phyloP scores from a whole-genome alignment of 2,113 vertebrate genomes.

The Chauna torquata region DNA sequence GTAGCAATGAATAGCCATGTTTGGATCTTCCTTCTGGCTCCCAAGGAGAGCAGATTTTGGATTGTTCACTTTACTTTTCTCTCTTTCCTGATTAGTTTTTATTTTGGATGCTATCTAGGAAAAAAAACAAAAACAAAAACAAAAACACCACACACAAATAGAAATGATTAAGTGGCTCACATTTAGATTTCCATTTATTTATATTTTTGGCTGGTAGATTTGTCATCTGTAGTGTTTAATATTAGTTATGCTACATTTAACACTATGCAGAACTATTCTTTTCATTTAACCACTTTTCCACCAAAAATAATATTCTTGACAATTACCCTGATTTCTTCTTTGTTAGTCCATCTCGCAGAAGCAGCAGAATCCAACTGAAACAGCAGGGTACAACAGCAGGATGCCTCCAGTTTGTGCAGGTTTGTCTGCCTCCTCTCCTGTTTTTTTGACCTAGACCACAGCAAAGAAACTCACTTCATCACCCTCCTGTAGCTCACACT shows the following conservation, averaged over 20 bases:
- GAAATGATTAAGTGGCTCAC: not conserved
- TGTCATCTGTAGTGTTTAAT: not conserved
- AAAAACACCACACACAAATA: not conserved
- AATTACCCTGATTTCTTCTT: constrained; percentile 8
- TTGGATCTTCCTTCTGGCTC: not conserved
- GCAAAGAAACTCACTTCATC: not conserved
- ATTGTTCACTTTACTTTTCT: not conserved
- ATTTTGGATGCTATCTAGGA: not conserved
- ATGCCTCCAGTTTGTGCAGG: not conserved
- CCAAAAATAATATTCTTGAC: not conserved
- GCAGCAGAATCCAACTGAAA: not conserved
- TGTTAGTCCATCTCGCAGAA: not conserved
- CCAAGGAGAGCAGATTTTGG: not conserved
- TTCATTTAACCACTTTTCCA: not conserved
- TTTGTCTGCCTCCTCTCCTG: not conserved
- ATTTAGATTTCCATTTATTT: not conserved
- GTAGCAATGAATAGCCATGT: not conserved
- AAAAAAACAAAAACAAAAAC: not conserved
- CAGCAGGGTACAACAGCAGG: not conserved
- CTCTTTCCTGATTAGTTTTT: not conserved
- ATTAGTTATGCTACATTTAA: not conserved
- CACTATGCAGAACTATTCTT: not conserved
- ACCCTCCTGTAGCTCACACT: not conserved
- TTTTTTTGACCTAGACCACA: not conserved
- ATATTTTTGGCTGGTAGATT: not conserved